phyloP scores from a whole-genome alignment of 2,113 vertebrate genomes.

The Lota lota region DNA sequence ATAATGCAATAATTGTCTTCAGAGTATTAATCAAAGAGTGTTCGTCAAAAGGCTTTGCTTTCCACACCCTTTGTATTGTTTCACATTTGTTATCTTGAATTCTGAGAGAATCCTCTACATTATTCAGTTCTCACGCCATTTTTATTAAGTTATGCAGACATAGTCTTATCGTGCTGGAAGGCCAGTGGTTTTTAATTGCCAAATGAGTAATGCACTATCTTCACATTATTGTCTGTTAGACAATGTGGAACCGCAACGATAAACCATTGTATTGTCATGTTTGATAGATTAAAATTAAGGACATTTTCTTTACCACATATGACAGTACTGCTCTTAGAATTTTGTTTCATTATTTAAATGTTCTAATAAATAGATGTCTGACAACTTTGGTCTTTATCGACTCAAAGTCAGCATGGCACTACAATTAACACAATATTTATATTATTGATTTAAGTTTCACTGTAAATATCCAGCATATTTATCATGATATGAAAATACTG shows the following conservation, averaged over 20 bases:
- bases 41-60: neutral
- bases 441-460: slow-evolving; percentile 20
- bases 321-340: neutral
- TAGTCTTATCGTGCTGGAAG: slow-evolving; percentile 1
- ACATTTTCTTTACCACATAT: neutral
- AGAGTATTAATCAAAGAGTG: too few species aligned
- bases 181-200: slow-evolving; percentile 7
- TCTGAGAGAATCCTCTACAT: slow-evolving; percentile 37
- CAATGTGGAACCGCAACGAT: neutral
- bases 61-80: neutral
- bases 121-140: slow-evolving; percentile 5
- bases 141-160: slow-evolving; percentile 14
- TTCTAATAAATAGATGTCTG: neutral
- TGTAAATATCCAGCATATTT: slow-evolving; percentile 47
- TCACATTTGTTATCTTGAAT: slow-evolving; percentile 17
- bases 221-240: slow-evolving; percentile 1
- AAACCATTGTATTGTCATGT: neutral
- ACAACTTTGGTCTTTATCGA: neutral
- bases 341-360: neutral
- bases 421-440: slow-evolving; percentile 1
- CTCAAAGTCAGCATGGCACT: slow-evolving; percentile 2
- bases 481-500: slow-evolving; percentile 29
- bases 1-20: too few species aligned
- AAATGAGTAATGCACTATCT: slow-evolving; percentile 27
- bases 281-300: too few species aligned